A percentile compares a stretch with the other conserved stretches of the same genome.
phyloP scores from a whole-genome alignment of 2,113 vertebrate species.

The Eubucco bourcierii region DNA sequence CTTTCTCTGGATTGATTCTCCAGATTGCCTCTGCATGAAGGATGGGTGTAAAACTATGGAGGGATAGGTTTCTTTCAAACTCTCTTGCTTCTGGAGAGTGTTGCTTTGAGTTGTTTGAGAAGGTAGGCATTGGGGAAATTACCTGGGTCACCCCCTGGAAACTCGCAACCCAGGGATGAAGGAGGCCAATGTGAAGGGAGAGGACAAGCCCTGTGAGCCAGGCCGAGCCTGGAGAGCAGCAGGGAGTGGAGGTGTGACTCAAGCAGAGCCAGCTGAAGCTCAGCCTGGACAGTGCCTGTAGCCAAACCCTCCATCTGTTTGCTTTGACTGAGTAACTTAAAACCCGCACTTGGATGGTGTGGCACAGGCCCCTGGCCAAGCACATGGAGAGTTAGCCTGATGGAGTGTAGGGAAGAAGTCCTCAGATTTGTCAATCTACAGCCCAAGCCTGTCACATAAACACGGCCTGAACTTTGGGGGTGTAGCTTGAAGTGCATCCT shows the following conservation, averaged over 20 bases:
- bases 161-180: fast-evolving
- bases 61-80: neutral
- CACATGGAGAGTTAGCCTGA: neutral
- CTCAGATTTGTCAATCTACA: neutral
- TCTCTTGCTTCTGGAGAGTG: neutral
- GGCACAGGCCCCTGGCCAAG: neutral
- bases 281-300: neutral
- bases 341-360: neutral
- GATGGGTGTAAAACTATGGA: neutral
- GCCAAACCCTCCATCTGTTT: neutral
- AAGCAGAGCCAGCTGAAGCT: neutral
- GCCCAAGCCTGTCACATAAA: neutral
- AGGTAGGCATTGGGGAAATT: neutral
- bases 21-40: neutral
- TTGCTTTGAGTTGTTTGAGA: neutral
- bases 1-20: neutral
- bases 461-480: neutral
- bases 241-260: neutral
- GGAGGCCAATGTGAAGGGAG: neutral
- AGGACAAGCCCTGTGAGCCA: neutral
- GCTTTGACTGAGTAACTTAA: neutral
- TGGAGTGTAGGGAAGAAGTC: neutral
- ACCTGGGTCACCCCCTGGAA: neutral
- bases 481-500: neutral
- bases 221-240: neutral